Percentiles rank a stretch among this genome's conserved stretches.
phyloP scores from a whole-genome alignment of 2,888 invertebrate genomes.

The Eretmocerus hayati region DNA sequence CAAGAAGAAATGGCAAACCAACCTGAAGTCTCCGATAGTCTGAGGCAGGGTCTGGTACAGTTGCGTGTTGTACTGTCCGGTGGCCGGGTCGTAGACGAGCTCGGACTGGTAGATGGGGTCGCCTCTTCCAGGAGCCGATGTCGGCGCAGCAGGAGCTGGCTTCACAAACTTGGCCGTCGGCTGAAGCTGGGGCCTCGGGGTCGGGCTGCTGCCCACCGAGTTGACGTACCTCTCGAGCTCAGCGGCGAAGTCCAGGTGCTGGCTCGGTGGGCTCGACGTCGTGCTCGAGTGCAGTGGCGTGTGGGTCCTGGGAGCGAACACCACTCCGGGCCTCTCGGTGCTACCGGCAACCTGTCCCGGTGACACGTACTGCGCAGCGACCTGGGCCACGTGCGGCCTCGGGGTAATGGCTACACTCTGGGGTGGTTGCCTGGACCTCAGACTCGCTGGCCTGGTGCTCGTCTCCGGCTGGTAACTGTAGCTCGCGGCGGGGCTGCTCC shows the following conservation, averaged over 20 bases:
- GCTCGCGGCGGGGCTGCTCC: slow-evolving; percentile 41
- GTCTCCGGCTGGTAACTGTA: slow-evolving; percentile 36
- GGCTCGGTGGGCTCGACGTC: slow-evolving; percentile 32
- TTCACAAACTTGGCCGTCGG: slow-evolving; percentile 17
- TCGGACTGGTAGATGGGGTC: slow-evolving; percentile 72
- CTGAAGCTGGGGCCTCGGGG: slow-evolving; percentile 36
- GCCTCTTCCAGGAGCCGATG: slow-evolving; percentile 33
- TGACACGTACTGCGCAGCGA: slow-evolving; percentile 43
- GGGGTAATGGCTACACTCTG: slow-evolving; percentile 54
- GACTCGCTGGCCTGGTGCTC: slow-evolving; percentile 33
- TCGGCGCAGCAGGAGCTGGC: slow-evolving; percentile 11
- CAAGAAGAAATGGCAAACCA: too few species aligned
- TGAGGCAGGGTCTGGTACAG: slow-evolving; percentile 70
- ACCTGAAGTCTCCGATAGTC: slow-evolving; percentile 63
- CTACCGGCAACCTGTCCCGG: too few species aligned
- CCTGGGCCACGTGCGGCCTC: slow-evolving; percentile 45
- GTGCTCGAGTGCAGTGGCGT: slow-evolving; percentile 36
- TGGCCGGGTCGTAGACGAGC: slow-evolving; percentile 67
- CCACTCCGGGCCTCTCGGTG: slow-evolving; percentile 43
- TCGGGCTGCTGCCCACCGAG: slow-evolving; percentile 46
- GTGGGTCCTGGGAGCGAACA: slow-evolving; percentile 43
- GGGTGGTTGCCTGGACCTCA: slow-evolving; percentile 35
- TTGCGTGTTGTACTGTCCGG: slow-evolving; percentile 73
- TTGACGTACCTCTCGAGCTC: slow-evolving; percentile 61
- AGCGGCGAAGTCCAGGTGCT: slow-evolving; percentile 61